Evolutionary conservation across 2,113 vertebrate genomes (phyloP).

Genomic region (Garra rufa): DNA sequence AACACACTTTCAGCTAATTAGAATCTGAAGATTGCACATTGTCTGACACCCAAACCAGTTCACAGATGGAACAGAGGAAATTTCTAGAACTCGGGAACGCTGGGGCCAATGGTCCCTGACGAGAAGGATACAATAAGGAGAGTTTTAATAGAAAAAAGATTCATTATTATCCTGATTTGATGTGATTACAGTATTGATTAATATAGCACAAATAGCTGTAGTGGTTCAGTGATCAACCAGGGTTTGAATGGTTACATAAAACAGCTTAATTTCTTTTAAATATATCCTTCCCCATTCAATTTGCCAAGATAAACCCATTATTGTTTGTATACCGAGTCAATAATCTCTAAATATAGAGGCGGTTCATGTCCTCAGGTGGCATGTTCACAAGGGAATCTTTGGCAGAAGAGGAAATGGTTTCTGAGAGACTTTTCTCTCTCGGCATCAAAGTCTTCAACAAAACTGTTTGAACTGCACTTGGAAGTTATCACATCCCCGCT

Average conservation of each 20-base stretch:
- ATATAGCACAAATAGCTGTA: background rate
- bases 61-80: slow-evolving; percentile 45
- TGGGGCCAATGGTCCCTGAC: slow-evolving; percentile 20
- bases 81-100: slow-evolving; percentile 33
- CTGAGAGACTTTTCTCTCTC: slow-evolving; percentile 49
- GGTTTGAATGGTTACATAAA: background rate
- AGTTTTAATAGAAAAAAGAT: background rate
- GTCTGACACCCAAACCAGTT: slow-evolving; percentile 48
- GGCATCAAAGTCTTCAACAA: slow-evolving; percentile 56
- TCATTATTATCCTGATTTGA: background rate
- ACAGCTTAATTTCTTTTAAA: slow-evolving; percentile 4
- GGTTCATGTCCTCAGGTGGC: slow-evolving; percentile 46
- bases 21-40: slow-evolving; percentile 50
- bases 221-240: background rate
- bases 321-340: slow-evolving; percentile 4
- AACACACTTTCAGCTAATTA: slow-evolving; percentile 52
- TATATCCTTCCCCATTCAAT: background rate
- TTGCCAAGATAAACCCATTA: slow-evolving; percentile 15
- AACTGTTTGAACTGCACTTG: slow-evolving; percentile 61
- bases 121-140: background rate
- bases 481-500: slow-evolving; percentile 63
- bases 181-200: slow-evolving; percentile 15
- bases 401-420: slow-evolving; percentile 48
- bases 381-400: slow-evolving; percentile 43
- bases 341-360: slow-evolving; percentile 27